These are phyloP conservation scores for Phyllostomus hastatus DNA, from an alignment of 2,113 vertebrate species.

Conservation along the genomic window DNA sequence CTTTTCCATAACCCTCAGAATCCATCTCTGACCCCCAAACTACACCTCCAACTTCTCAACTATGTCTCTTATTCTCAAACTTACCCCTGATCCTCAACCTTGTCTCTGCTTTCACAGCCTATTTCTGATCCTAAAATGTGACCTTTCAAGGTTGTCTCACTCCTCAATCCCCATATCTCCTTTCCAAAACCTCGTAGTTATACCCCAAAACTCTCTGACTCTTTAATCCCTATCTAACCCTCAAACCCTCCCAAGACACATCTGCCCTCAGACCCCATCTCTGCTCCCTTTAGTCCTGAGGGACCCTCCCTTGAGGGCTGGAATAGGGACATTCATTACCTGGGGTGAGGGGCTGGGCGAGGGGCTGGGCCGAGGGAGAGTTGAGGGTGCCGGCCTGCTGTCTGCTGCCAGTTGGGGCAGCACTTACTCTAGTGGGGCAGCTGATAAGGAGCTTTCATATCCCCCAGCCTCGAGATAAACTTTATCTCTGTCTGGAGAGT, in stretches of 20 bases:
- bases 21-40: neutral
- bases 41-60: neutral
- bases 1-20: constrained; percentile 8
- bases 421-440: constrained; percentile 65
- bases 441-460: constrained; percentile 77
- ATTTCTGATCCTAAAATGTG: constrained; percentile 18
- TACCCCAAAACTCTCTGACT: neutral
- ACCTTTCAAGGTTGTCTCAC: neutral
- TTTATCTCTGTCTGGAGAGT: constrained; percentile 74
- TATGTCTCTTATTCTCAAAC: neutral
- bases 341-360: constrained; percentile 67
- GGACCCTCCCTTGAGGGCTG: constrained; percentile 22
- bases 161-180: neutral
- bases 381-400: constrained; percentile 46
- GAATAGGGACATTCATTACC: constrained; percentile 60
- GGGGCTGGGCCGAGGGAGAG: constrained; percentile 61
- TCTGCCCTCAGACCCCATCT: neutral
- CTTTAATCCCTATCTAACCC: neutral
- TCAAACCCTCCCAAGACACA: neutral
- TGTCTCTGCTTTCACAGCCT: neutral
- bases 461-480: constrained; percentile 72
- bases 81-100: neutral
- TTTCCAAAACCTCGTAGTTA: neutral
- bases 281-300: neutral
- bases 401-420: constrained; percentile 53